Conservation (phyloP, 2,113 vertebrate genomes). For the Thryonomys swinderianus region DNA sequence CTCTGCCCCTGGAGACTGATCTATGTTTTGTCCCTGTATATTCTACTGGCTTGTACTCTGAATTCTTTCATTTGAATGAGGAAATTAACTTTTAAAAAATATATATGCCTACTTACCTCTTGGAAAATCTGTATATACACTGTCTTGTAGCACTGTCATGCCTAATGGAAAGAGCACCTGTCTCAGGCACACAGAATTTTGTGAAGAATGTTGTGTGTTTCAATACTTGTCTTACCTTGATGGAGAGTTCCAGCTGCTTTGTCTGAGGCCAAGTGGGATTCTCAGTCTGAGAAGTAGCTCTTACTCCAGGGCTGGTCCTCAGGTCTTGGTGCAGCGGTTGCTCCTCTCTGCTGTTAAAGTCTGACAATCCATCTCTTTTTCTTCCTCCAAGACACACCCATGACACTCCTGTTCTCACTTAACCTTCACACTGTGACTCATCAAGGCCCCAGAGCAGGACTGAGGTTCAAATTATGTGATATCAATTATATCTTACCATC, state of each 20-base stretch:
- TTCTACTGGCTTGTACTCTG: constrained; percentile 2
- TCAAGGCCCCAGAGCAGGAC: neutral
- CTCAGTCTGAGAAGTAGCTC: neutral
- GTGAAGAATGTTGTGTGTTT: neutral
- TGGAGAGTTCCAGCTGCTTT: neutral
- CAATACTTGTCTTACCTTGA: neutral
- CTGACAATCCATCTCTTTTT: neutral
- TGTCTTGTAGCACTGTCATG: neutral
- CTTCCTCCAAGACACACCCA: neutral
- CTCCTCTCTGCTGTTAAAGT: neutral
- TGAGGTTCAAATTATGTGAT: neutral
- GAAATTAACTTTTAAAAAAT: neutral
- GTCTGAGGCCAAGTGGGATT: neutral
- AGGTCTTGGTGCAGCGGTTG: neutral
- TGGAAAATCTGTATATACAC: neutral
- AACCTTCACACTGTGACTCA: neutral
- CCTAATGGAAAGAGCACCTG: neutral
- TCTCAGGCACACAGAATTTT: neutral
- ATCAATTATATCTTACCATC: neutral
- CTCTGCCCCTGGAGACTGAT: neutral
- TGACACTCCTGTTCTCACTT: neutral
- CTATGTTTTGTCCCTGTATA: neutral
- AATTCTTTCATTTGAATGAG: neutral
- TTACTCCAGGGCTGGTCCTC: neutral
- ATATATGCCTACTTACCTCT: neutral